Base-by-base conservation (phyloP, 1,140 invertebrate species). In the Acromyrmex echinatior region DNA sequence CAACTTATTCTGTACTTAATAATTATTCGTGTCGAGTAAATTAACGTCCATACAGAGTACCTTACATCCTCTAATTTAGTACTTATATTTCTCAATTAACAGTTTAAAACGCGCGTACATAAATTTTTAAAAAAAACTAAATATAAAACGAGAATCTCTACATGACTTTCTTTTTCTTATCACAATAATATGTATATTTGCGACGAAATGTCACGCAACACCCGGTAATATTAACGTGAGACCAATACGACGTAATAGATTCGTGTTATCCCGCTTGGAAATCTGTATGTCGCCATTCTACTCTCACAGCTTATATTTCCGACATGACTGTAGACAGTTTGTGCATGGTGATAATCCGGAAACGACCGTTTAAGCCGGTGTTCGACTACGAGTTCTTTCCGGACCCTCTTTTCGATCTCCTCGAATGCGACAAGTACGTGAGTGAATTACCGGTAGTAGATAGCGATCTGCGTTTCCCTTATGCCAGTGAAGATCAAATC, bases 391-490 rank as follows among this genome's bases (percentile, higher is more conserved):
- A 91, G 70, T 84, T 86, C 77, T 85, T 88, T 82, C 31, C 79
- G 39, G 21, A 82, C 63, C 81, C 71, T 86, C 86, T 25, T 89
- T 68, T 53, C 87, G 77, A 90, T 92, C 88, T 71, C 66, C 87
- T 89, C 74, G 91, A 91, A 92, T 91, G 88, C 87, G 79, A 71
- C 80, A 87, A 89, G 87, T 90, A 90, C 62, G 71, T 76, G 91
- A 87, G 77, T 87, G 88, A 87, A 92, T 94, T 93, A 94, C 91
- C 86, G 86, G 93, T 93, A 86, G 86, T 18, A 74, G 93, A 94
- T 94, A 92, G 53, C 80, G 56, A 94, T 94, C 93, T 92, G 58
- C 84, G 87, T 74, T 86, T 81, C 73, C 88, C 89, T 76, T 80
- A 86, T 35, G 35, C n/a, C 31, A 28, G 71, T 16, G 21, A 53